These are phyloP conservation scores for Trypoxylon attenuatum DNA, from an alignment of 2,888 invertebrate species.

Conservation along the genomic window DNA sequence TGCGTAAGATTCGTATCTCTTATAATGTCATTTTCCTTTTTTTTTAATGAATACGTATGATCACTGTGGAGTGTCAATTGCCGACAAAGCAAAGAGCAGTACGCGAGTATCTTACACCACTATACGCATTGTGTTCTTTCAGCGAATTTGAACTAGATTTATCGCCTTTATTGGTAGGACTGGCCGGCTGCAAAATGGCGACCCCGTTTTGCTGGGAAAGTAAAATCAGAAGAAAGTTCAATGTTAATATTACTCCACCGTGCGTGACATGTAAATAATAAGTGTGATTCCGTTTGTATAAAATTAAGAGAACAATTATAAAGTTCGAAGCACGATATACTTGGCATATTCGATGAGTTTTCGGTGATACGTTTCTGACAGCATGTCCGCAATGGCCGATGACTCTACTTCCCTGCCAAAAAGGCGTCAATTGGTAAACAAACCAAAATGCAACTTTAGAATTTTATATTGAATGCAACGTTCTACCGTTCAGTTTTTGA, in stretches of 20 bases:
- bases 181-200: conserved; percentile 60
- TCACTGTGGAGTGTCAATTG: too few relatives aligned
- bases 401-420: conserved; percentile 67
- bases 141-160: too few relatives aligned
- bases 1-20: too few relatives aligned
- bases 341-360: conserved; percentile 55
- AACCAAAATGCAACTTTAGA: conserved; percentile 41
- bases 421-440: conserved; percentile 74
- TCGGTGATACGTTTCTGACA: conserved; percentile 69
- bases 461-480: neutral
- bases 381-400: conserved; percentile 72
- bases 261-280: conserved; percentile 60
- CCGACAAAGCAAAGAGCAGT: too few relatives aligned
- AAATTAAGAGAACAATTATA: conserved; percentile 19
- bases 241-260: conserved; percentile 30
- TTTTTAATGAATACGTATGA: too few relatives aligned
- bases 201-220: conserved; percentile 44
- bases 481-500: neutral
- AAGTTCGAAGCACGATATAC: conserved; percentile 9
- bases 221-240: conserved; percentile 44
- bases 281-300: conserved; percentile 22
- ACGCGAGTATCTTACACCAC: too few relatives aligned
- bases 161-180: conserved; percentile 33
- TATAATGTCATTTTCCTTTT: too few relatives aligned
- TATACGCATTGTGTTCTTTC: too few relatives aligned